Base-by-base conservation (phyloP, 2,797 vertebrate species). In the Podargus strigoides region DNA sequence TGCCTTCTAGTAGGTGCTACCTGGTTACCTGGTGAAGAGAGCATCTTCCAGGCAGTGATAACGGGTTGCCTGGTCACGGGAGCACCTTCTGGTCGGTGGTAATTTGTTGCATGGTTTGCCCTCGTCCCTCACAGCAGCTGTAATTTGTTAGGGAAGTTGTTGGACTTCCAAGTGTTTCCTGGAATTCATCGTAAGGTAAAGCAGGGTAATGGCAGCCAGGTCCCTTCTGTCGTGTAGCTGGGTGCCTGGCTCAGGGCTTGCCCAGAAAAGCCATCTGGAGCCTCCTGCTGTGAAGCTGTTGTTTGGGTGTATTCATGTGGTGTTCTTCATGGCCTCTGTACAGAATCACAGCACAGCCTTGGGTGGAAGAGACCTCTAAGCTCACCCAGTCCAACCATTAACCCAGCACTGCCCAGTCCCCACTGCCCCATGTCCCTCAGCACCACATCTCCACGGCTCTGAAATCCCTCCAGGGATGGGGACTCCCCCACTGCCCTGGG, bases 21-120 rank as follows among this genome's bases (percentile, higher is more conserved):
- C 18, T 44, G 44, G 44, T 44, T 44, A 44, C 44, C 44, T 47
- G 46, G 46, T 23, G 21, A 47, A 9, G 46, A 20, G 46, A 23
- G 20, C 46, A 23, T 23, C 21, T 47, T 47, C 44, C 17, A 44
- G 44, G 14, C 15, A 20, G 44, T 44, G 44, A 10, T 21, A 46
- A 21, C 53, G 22, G 53, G 32, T 56, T n/a, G 21, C 32, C 53
- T 49, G 8, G 37, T 3, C 13, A 0, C 1, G 50, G 12, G 10
- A 37, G 36, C 20, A 1, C 4, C 9, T n/a, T 56, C 49, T 52
- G 28, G 26, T 16, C 21, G 4, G 41, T 32, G 27, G 1, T 16
- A 20, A 14, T 24, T 42, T 30, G 8, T 42, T 60, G 32, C 3
- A 7, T 59, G 12, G 3, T 27, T 59, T 12, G 2, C 1, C 22